A percentile compares a stretch with the other conserved stretches of the same genome.
Conservation (phyloP, 2,113 vertebrate species). For the Circaetus cinerascens region DNA sequence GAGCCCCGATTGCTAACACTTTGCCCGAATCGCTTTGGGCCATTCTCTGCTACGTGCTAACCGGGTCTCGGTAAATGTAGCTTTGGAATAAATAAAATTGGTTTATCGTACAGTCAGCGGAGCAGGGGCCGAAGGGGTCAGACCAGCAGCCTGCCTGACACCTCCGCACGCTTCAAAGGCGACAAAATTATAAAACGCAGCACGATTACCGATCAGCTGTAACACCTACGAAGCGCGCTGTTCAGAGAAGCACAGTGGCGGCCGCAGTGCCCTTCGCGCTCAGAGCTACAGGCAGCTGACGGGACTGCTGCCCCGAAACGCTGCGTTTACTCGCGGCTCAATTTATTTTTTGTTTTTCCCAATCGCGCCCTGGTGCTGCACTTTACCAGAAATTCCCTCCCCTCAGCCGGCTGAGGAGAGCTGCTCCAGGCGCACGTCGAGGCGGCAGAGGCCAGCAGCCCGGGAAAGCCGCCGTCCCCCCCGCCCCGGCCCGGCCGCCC, state of each 20-base stretch:
- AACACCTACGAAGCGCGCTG: background rate
- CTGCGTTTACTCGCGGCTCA: background rate
- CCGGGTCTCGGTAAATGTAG: rapidly evolving
- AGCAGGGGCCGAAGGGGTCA: background rate
- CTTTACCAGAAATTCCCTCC: background rate
- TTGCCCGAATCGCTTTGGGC: background rate
- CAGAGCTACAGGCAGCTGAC: background rate
- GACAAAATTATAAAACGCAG: background rate
- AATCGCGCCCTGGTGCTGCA: background rate
- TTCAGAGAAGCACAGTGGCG: rapidly evolving
- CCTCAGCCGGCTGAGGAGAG: background rate
- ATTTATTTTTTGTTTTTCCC: background rate
- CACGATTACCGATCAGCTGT: background rate
- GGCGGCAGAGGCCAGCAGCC: background rate
- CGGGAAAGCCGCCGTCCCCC: background rate
- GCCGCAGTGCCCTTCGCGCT: background rate
- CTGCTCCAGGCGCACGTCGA: background rate
- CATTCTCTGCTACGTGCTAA: background rate
- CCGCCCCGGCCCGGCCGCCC: background rate
- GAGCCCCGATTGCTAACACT: background rate
- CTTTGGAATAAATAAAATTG: background rate
- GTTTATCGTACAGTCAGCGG: background rate
- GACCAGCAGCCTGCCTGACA: background rate
- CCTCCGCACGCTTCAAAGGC: background rate
- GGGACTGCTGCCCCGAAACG: background rate